These are phyloP conservation scores for Dipus sagitta DNA, from an alignment of 2,797 vertebrate genomes.

Conservation along the genomic window DNA sequence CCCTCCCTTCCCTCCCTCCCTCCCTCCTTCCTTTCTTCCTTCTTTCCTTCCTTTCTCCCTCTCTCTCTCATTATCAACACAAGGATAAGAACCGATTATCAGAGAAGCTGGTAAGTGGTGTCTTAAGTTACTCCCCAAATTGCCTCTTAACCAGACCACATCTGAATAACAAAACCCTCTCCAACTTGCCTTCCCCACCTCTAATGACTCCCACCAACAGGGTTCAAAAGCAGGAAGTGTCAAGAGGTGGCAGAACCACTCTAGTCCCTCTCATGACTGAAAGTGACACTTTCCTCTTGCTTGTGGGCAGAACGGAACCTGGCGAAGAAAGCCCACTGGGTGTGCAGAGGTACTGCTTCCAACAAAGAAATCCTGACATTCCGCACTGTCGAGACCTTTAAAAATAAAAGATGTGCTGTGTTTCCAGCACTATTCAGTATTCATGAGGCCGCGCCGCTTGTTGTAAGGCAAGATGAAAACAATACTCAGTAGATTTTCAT, in stretches of 20 bases:
- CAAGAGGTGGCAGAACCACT: not conserved
- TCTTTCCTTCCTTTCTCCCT: not conserved
- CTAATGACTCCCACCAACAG: slow-evolving; percentile 74
- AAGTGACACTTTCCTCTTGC: slow-evolving; percentile 50
- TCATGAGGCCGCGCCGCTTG: slow-evolving; percentile 89
- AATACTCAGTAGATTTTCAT: slow-evolving; percentile 92
- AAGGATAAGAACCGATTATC: slow-evolving; percentile 78
- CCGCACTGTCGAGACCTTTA: slow-evolving; percentile 88
- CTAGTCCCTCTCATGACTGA: slow-evolving; percentile 57
- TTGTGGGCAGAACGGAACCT: slow-evolving; percentile 68
- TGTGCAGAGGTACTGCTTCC: slow-evolving; percentile 80
- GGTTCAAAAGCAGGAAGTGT: slow-evolving; percentile 69
- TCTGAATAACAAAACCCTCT: slow-evolving; percentile 82
- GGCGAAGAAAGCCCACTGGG: slow-evolving; percentile 73
- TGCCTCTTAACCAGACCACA: slow-evolving; percentile 78
- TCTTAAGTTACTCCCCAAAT: slow-evolving; percentile 68
- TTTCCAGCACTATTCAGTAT: slow-evolving; percentile 89
- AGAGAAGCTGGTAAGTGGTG: slow-evolving; percentile 82
- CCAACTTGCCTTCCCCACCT: slow-evolving; percentile 67
- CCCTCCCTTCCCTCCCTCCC: not conserved
- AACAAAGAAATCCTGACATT: slow-evolving; percentile 86
- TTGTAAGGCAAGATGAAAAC: slow-evolving; percentile 91
- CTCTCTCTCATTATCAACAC: slow-evolving; percentile 73
- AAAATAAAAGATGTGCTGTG: slow-evolving; percentile 88
- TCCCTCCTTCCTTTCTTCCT: not conserved